Evolutionary conservation across 2,888 invertebrate species (phyloP).

Genomic region (Arenicola marina): DNA sequence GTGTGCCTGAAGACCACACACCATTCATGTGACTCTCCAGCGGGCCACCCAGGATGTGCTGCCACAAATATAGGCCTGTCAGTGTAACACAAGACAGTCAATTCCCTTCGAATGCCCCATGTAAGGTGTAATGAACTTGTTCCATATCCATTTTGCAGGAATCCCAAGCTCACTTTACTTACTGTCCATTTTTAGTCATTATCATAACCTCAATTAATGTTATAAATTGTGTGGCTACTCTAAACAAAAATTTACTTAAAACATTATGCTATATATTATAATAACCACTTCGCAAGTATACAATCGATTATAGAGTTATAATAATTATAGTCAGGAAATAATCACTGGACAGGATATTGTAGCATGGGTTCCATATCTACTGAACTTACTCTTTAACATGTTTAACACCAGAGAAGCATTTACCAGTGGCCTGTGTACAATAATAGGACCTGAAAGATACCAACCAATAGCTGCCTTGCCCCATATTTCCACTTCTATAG

Average conservation of each 20-base stretch:
- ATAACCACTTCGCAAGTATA: no score
- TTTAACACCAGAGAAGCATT: background rate
- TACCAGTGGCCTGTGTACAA: background rate
- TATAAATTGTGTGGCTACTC: background rate
- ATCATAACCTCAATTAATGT: no score
- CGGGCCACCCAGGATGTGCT: conserved; percentile 62
- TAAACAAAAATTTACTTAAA: no score
- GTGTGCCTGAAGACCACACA: conserved; percentile 61
- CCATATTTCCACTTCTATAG: conserved; percentile 36
- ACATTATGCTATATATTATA: no score
- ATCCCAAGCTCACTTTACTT: background rate
- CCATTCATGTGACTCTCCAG: conserved; percentile 47
- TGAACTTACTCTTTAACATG: no score
- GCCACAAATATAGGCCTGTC: conserved; percentile 63
- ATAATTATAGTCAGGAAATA: no score
- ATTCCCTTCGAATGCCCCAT: background rate
- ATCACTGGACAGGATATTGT: no score
- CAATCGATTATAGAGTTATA: no score
- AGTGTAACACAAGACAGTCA: background rate
- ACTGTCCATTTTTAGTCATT: no score
- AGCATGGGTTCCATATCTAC: no score
- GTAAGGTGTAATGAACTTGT: background rate
- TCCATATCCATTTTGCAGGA: background rate
- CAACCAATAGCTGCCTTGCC: conserved; percentile 36
- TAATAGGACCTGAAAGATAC: conserved; percentile 1